Conservation (phyloP, 2,797 vertebrate species). For the Cryptoblepharus egeriae region DNA sequence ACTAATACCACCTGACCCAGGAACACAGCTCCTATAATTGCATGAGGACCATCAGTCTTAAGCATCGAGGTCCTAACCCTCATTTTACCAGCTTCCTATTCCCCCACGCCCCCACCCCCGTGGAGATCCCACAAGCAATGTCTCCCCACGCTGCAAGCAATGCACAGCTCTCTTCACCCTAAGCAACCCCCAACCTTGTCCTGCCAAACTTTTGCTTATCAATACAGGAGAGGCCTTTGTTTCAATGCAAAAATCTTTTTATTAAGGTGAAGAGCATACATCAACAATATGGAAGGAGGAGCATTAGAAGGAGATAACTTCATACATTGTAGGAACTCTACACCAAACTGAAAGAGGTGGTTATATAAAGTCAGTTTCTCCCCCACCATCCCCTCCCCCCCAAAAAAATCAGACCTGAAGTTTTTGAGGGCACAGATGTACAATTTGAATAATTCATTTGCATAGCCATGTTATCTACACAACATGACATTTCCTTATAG, state of each 20-base stretch:
- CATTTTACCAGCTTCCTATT: background rate
- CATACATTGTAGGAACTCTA: background rate
- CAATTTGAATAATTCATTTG: no score
- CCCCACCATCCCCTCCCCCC: no score
- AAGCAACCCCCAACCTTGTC: rapidly evolving
- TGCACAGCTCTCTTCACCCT: background rate
- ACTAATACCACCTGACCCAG: no score
- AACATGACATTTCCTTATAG: no score
- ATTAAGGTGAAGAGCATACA: background rate
- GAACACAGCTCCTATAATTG: background rate
- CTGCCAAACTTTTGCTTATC: rapidly evolving
- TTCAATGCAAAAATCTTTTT: constrained; percentile 18
- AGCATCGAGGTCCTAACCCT: background rate
- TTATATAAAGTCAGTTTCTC: no score
- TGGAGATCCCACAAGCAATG: background rate
- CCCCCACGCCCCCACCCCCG: no score
- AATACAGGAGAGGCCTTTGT: background rate
- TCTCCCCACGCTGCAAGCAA: background rate
- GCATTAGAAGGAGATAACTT: background rate
- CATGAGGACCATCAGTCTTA: no score
- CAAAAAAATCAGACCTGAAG: no score
- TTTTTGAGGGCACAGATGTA: no score
- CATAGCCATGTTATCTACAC: no score
- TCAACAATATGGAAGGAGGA: background rate
- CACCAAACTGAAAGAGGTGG: no score